A percentile compares a stretch with the other conserved stretches of the same genome.
Evolutionary conservation across 2,113 vertebrate species (phyloP).

Genomic region (Odocoileus hemionus): DNA sequence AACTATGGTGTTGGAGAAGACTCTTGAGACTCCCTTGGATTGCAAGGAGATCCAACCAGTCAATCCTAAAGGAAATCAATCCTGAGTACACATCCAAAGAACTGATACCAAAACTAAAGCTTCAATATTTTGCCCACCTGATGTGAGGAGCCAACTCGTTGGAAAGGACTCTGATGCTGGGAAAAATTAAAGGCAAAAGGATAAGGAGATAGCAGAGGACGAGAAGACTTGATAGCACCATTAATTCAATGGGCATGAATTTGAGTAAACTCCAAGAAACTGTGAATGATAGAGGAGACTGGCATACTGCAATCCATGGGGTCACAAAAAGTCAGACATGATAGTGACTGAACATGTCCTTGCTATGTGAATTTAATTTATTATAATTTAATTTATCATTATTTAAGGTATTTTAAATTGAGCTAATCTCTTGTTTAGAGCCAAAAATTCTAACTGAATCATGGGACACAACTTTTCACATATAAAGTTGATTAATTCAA

Average conservation of each 20-base stretch:
- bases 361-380: not conserved
- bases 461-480: not conserved
- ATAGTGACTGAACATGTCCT: not conserved
- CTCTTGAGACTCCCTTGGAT: not conserved
- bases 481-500: not conserved
- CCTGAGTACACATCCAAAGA: not conserved
- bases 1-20: not conserved
- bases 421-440: not conserved
- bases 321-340: not conserved
- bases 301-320: not conserved
- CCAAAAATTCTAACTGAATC: not conserved
- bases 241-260: not conserved
- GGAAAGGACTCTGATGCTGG: not conserved
- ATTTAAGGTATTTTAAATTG: not conserved
- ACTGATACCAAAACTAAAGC: not conserved
- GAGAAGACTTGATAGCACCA: not conserved
- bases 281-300: not conserved
- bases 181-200: not conserved
- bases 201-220: not conserved
- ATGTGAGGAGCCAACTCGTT: not conserved
- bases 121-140: not conserved
- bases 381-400: not conserved
- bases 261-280: not conserved
- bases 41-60: not conserved
- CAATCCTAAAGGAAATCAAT: not conserved